phyloP scores from a whole-genome alignment of 2,113 vertebrate genomes.

The Canis aureus region DNA sequence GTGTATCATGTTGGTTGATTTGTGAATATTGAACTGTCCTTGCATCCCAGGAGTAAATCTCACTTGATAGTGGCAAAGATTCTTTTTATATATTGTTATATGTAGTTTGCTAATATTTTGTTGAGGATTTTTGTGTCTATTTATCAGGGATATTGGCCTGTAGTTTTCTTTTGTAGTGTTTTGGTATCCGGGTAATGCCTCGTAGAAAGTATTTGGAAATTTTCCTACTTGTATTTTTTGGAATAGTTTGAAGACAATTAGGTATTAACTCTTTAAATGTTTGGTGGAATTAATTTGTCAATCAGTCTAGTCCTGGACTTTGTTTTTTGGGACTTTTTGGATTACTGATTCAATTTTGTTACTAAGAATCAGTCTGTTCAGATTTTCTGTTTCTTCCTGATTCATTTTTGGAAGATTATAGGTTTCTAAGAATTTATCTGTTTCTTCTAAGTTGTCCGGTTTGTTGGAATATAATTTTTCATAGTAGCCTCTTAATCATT shows the following conservation, averaged over 20 bases:
- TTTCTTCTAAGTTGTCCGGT: not conserved
- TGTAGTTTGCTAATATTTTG: no score
- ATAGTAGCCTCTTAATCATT: not conserved
- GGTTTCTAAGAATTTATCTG: not conserved
- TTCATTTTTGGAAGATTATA: not conserved
- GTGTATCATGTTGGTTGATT: no score
- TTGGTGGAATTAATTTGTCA: not conserved
- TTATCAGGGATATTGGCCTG: no score
- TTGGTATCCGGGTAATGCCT: not conserved
- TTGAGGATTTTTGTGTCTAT: no score
- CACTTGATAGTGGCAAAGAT: no score
- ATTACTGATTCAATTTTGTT: not conserved
- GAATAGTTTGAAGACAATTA: not conserved
- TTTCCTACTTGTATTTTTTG: not conserved
- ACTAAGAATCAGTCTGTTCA: not conserved
- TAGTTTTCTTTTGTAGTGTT: not conserved
- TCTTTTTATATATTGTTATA: no score
- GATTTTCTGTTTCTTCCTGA: not conserved
- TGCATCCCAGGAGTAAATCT: no score
- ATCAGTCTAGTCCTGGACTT: not conserved
- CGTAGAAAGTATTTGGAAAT: not conserved
- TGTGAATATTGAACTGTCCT: no score
- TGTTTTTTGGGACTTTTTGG: not conserved
- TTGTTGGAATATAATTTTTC: not conserved
- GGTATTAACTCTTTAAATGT: not conserved